These are phyloP conservation scores for Luperina testacea DNA, from an alignment of 2,888 invertebrate genomes.

Conservation along the genomic window DNA sequence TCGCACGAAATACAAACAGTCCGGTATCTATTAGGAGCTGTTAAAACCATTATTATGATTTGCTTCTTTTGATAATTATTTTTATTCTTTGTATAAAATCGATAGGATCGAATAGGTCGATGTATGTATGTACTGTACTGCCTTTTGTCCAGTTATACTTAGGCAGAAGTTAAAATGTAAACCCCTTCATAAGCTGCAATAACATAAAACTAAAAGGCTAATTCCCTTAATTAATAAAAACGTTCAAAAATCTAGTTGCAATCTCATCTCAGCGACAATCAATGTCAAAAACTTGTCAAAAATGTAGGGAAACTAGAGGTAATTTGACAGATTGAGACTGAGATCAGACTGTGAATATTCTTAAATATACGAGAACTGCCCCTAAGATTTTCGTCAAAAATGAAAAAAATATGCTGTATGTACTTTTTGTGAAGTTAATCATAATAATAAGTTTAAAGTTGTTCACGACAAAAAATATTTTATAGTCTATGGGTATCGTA, in stretches of 20 bases:
- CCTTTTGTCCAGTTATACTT: not conserved
- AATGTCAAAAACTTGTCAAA: not conserved
- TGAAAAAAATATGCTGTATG: not conserved
- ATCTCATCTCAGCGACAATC: not conserved
- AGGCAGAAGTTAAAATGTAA: not conserved
- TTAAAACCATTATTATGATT: too few relatives aligned
- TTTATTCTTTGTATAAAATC: too few relatives aligned
- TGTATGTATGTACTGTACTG: too few relatives aligned
- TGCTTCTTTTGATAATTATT: too few relatives aligned
- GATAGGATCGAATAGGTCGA: too few relatives aligned
- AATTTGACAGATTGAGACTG: too few relatives aligned
- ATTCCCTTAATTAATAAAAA: too few relatives aligned
- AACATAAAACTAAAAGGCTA: not conserved
- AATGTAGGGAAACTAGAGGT: not conserved
- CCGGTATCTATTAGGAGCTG: too few relatives aligned
- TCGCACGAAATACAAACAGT: too few relatives aligned
- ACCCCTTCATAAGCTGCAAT: not conserved
- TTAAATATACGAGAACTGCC: too few relatives aligned
- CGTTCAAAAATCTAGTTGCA: not conserved
- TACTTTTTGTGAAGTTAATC: not conserved
- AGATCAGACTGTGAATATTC: too few relatives aligned
- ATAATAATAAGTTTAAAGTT: not conserved
- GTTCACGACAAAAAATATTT: not conserved
- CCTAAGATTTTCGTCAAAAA: not conserved
- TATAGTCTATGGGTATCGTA: not conserved